Conservation (phyloP, 2,797 vertebrate genomes). For the Eleutherodactylus coqui region DNA sequence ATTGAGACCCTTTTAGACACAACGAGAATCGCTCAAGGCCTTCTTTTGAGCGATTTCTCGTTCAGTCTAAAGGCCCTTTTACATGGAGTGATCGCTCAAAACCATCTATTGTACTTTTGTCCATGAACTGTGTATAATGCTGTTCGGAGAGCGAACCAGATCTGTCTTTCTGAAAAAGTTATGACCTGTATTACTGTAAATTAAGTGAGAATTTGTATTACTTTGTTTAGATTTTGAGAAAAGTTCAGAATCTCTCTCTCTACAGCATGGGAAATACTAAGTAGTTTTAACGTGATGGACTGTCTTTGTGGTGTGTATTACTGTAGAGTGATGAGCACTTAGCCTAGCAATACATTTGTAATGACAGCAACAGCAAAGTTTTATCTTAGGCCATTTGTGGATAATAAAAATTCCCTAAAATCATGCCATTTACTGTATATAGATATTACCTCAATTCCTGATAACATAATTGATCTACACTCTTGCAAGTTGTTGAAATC, state of each 20-base stretch:
- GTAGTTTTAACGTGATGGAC: conserved; percentile 8
- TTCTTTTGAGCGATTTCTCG: too few relatives aligned
- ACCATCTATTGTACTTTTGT: too few relatives aligned
- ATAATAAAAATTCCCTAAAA: conserved; percentile 23
- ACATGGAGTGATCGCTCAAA: too few relatives aligned
- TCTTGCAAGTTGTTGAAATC: not conserved
- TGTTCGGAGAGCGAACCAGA: not conserved
- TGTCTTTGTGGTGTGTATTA: conserved; percentile 25
- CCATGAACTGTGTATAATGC: too few relatives aligned
- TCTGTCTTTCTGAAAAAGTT: not conserved
- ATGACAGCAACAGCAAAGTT: conserved; percentile 12
- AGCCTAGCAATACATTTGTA: conserved; percentile 21
- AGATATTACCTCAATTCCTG: conserved; percentile 15
- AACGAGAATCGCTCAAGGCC: too few relatives aligned
- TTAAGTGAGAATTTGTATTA: not conserved
- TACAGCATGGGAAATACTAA: not conserved
- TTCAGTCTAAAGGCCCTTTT: too few relatives aligned
- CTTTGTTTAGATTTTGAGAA: not conserved
- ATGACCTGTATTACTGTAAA: not conserved
- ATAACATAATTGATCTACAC: not conserved
- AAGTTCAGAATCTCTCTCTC: not conserved
- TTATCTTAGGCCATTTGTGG: conserved; percentile 14
- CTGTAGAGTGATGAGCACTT: conserved; percentile 32
- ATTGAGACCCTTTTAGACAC: too few relatives aligned
- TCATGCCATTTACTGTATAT: conserved; percentile 9